Evolutionary conservation across 1,140 invertebrate species (phyloP).

Genomic region (Drosophila trapezifrons): DNA sequence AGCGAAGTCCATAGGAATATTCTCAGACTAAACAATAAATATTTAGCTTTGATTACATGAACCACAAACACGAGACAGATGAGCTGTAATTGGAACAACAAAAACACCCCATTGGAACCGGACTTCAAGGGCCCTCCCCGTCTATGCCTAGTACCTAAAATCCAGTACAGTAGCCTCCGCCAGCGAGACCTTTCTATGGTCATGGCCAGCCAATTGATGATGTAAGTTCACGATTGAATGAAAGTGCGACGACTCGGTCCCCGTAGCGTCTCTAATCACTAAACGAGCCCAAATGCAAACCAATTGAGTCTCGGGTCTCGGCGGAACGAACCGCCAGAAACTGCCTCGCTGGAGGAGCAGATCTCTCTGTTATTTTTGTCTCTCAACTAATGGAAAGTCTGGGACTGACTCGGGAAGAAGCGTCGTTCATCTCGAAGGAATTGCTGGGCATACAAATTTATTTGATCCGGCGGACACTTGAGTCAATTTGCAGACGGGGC

Average conservation of each 20-base stretch:
- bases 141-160: not conserved
- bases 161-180: constrained; percentile 33
- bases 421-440: constrained; percentile 32
- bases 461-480: constrained; percentile 57
- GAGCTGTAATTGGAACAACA: not conserved
- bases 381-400: constrained; percentile 56
- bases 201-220: constrained; percentile 43
- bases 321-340: constrained; percentile 62
- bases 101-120: constrained; percentile 2
- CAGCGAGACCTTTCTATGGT: constrained; percentile 30
- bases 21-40: constrained; percentile 20
- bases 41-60: not conserved
- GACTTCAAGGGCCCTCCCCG: constrained; percentile 2
- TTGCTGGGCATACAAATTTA: constrained; percentile 74
- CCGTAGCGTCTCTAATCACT: constrained; percentile 35
- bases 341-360: constrained; percentile 24
- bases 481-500: constrained; percentile 54
- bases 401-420: not conserved
- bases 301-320: constrained; percentile 47
- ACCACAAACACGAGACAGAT: not conserved
- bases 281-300: constrained; percentile 64
- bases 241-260: constrained; percentile 44
- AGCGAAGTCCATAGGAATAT: not conserved
- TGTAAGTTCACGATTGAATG: constrained; percentile 51
- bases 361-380: constrained; percentile 12